Percentiles rank a stretch among this genome's conserved stretches.
These are phyloP conservation scores for Laterallus jamaicensis DNA, from an alignment of 2,113 vertebrate species.

Conservation along the genomic window DNA sequence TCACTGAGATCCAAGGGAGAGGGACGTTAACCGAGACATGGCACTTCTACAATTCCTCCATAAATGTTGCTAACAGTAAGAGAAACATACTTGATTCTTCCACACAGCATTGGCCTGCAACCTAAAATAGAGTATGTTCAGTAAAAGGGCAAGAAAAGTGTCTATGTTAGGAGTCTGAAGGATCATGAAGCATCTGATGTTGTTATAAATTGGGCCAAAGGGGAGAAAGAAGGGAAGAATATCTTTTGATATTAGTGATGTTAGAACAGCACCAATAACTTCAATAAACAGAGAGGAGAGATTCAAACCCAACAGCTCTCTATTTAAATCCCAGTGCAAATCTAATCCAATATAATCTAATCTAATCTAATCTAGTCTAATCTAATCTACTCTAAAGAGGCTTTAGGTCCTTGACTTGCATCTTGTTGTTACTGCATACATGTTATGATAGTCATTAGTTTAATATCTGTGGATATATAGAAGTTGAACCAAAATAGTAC, in stretches of 20 bases:
- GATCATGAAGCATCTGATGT: not conserved
- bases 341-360: not conserved
- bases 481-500: not conserved
- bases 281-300: not conserved
- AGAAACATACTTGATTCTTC: not conserved
- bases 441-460: conserved; percentile 9
- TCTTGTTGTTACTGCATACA: not conserved
- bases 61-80: not conserved
- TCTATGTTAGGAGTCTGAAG: not conserved
- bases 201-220: not conserved
- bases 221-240: not conserved
- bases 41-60: not conserved
- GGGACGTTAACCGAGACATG: not conserved
- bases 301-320: conserved; percentile 7
- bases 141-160: not conserved
- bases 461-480: not conserved
- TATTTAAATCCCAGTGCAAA: conserved; percentile 12
- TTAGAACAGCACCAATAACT: not conserved
- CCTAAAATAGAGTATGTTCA: not conserved
- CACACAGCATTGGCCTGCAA: not conserved
- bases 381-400: conserved; percentile 11
- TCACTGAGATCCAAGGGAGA: not conserved
- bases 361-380: not conserved
- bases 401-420: conserved; percentile 1
- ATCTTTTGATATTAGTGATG: not conserved